phyloP scores from a whole-genome alignment of 2,113 vertebrate species.

The Colinus virginianus region DNA sequence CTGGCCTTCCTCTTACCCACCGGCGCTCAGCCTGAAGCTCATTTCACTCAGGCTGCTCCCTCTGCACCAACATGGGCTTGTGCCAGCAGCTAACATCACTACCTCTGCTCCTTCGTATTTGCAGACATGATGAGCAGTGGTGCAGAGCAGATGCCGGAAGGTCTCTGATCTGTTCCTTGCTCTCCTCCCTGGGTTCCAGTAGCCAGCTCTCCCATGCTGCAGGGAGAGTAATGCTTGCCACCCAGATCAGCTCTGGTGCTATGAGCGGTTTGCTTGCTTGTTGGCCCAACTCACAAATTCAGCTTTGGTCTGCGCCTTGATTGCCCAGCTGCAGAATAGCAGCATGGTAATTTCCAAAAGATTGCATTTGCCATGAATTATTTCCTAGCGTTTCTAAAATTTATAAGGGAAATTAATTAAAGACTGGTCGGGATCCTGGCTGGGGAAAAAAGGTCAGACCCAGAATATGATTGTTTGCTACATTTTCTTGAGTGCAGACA shows the following conservation, averaged over 20 bases:
- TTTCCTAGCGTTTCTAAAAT: constrained; percentile 18
- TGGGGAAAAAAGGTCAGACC: constrained; percentile 22
- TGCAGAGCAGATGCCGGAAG: not conserved
- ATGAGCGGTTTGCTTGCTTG: not conserved
- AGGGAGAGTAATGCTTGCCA: not conserved
- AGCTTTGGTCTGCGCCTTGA: not conserved
- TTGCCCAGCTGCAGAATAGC: constrained; percentile 2
- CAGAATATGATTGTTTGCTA: constrained; percentile 30
- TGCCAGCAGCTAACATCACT: not conserved
- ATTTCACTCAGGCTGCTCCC: not conserved
- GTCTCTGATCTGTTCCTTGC: not conserved
- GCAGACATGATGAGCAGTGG: not conserved
- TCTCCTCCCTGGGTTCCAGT: not conserved
- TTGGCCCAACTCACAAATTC: not conserved
- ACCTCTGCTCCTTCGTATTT: not conserved
- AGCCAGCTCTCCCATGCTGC: not conserved
- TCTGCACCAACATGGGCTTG: not conserved
- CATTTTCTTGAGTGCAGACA: constrained; percentile 35
- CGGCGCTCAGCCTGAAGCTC: not conserved
- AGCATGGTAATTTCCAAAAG: constrained; percentile 10
- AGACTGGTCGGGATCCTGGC: constrained; percentile 29
- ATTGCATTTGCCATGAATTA: not conserved
- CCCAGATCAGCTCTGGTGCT: not conserved
- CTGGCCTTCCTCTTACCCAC: not conserved
- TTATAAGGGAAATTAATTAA: constrained; percentile 57